Conservation (phyloP, 1,140 invertebrate genomes). For the Apis cerana region DNA sequence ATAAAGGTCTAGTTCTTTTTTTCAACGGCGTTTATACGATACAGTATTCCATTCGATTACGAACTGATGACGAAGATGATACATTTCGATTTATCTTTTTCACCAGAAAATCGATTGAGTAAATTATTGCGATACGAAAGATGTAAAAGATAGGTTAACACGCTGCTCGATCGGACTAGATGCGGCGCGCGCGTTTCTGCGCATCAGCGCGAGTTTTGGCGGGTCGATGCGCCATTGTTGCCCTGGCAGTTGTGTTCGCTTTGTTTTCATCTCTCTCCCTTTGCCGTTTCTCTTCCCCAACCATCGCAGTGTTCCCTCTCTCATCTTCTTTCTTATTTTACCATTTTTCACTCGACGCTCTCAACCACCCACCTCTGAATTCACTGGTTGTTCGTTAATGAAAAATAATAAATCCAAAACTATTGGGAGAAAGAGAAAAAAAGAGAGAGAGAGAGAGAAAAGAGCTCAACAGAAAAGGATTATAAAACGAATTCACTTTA, state of each 20-base stretch:
- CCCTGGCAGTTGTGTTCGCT: constrained; percentile 66
- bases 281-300: neutral
- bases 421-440: neutral
- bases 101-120: neutral
- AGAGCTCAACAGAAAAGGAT: no score
- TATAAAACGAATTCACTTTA: neutral
- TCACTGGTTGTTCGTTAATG: constrained; percentile 24
- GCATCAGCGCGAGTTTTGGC: constrained; percentile 70
- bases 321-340: constrained; percentile 32
- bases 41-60: neutral
- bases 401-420: constrained; percentile 49
- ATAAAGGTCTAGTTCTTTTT: neutral
- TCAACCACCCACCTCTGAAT: neutral
- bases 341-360: constrained; percentile 36
- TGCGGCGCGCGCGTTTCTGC: constrained; percentile 50
- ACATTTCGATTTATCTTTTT: neutral
- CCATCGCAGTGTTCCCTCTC: neutral
- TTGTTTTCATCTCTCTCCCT: constrained; percentile 65
- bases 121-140: neutral
- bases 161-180: constrained; percentile 31
- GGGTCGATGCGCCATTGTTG: constrained; percentile 76
- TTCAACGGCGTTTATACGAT: no score
- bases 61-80: neutral
- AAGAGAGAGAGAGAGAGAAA: neutral
- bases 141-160: neutral